A percentile compares a stretch with the other conserved stretches of the same genome.
Conservation (phyloP, 2,888 invertebrate genomes). For the Neria commutata region DNA sequence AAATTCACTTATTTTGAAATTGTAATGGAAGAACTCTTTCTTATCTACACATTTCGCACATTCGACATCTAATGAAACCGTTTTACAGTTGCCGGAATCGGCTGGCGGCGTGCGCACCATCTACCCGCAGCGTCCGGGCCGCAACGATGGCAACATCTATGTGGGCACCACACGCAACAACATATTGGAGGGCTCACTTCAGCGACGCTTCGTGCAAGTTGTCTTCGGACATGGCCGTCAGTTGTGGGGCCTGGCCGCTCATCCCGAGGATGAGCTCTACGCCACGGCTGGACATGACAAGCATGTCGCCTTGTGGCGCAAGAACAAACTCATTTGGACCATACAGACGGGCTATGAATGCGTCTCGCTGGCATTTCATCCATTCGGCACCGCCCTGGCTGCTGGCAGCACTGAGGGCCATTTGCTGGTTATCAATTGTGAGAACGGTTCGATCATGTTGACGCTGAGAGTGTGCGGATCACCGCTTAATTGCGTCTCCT, state of each 20-base stretch:
- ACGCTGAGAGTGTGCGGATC: slow-evolving; percentile 87
- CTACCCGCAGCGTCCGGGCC: slow-evolving; percentile 84
- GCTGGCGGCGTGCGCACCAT: slow-evolving; percentile 89
- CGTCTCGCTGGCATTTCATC: slow-evolving; percentile 85
- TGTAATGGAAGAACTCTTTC: no score
- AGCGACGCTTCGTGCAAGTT: slow-evolving; percentile 84
- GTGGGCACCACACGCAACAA: slow-evolving; percentile 90
- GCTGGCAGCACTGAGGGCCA: slow-evolving; percentile 91
- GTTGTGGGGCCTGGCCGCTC: slow-evolving; percentile 85
- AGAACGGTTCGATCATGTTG: slow-evolving; percentile 83
- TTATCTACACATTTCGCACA: no score
- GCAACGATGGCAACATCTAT: slow-evolving; percentile 89
- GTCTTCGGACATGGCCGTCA: slow-evolving; percentile 89
- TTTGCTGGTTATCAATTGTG: slow-evolving; percentile 82
- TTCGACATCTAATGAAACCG: no score
- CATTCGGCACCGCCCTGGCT: slow-evolving; percentile 84
- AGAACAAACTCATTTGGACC: slow-evolving; percentile 86
- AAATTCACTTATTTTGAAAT: no score
- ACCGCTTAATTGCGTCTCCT: slow-evolving; percentile 83
- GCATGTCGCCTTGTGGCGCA: slow-evolving; percentile 88
- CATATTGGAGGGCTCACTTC: slow-evolving; percentile 87
- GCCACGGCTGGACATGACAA: slow-evolving; percentile 92
- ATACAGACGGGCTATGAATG: slow-evolving; percentile 90
- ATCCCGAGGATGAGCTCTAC: slow-evolving; percentile 89
- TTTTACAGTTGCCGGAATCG: slow-evolving; percentile 86